phyloP scores from a whole-genome alignment of 2,888 invertebrate species.

The Sesia bembeciformis region DNA sequence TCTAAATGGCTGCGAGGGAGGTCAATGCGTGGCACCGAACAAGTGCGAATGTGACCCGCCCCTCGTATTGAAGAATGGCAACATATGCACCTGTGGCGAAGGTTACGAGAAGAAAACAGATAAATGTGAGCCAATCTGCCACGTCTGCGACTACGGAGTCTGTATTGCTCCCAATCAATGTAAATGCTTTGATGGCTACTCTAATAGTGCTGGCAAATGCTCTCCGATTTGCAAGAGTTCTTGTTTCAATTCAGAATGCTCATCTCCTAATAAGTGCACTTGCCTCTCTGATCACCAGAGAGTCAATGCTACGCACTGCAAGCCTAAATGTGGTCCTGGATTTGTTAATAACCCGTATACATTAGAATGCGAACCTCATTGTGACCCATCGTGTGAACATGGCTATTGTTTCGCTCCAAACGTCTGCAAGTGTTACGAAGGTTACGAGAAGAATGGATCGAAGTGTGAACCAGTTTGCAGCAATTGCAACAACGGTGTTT shows the following conservation, averaged over 20 bases:
- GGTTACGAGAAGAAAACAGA: slow-evolving; percentile 14
- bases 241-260: slow-evolving; percentile 23
- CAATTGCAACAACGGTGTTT: slow-evolving; percentile 6
- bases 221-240: slow-evolving; percentile 18
- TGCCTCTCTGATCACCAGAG: slow-evolving; percentile 6
- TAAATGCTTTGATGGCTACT: slow-evolving; percentile 18
- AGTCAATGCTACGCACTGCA: slow-evolving; percentile 20
- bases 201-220: slow-evolving; percentile 10
- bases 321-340: slow-evolving; percentile 24
- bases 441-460: slow-evolving; percentile 6
- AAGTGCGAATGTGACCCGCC: slow-evolving; percentile 33
- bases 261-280: slow-evolving; percentile 6
- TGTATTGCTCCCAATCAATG: slow-evolving; percentile 21
- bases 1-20: slow-evolving; percentile 28
- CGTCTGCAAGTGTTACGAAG: slow-evolving; percentile 11
- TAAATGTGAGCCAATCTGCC: slow-evolving; percentile 15
- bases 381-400: slow-evolving; percentile 7
- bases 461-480: slow-evolving; percentile 20
- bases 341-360: slow-evolving; percentile 13
- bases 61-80: slow-evolving; percentile 20
- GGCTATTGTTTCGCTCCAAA: slow-evolving; percentile 10
- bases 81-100: slow-evolving; percentile 25
- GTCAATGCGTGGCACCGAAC: slow-evolving; percentile 30
- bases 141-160: slow-evolving; percentile 30
- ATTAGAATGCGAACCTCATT: neutral